Percentiles rank a stretch among this genome's conserved stretches.
Evolutionary conservation across 2,888 invertebrate species (phyloP).

Genomic region (Agrochola lychnidis): DNA sequence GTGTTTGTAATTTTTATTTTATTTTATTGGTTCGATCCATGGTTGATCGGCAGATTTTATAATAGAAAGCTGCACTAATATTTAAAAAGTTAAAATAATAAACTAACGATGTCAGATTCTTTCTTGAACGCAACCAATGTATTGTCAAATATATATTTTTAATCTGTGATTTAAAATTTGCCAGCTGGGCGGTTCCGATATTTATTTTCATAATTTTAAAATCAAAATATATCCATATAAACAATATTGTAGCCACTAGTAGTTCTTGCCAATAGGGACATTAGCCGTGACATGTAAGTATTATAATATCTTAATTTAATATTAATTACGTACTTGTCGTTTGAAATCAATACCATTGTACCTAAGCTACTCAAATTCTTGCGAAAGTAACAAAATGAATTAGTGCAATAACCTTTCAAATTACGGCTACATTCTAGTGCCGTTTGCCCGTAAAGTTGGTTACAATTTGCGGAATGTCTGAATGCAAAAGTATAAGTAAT

Average conservation of each 20-base stretch:
- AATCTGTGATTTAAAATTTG: constrained; percentile 74
- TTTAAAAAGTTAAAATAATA: background rate
- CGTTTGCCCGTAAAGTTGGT: constrained; percentile 50
- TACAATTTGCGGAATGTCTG: constrained; percentile 21
- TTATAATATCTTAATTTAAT: constrained; percentile 20
- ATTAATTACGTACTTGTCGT: constrained; percentile 64
- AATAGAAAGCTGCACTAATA: background rate
- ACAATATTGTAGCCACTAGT: constrained; percentile 22
- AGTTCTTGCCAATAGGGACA: constrained; percentile 44
- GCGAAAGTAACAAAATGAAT: constrained; percentile 74
- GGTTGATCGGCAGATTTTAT: background rate
- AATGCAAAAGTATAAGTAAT: constrained; percentile 8
- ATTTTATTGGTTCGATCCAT: background rate
- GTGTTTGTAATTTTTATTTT: no score
- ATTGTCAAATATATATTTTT: constrained; percentile 39
- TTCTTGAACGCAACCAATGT: constrained; percentile 27
- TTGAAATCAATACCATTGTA: constrained; percentile 77
- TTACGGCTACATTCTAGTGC: constrained; percentile 35
- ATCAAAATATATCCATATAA: constrained; percentile 59
- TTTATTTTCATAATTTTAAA: constrained; percentile 74
- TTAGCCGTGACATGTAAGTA: constrained; percentile 65
- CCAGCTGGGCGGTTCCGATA: constrained; percentile 88
- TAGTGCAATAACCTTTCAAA: constrained; percentile 71
- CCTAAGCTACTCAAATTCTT: constrained; percentile 65
- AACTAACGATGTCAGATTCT: background rate